phyloP scores from a whole-genome alignment of 2,888 invertebrate species.

The Sisyra nigra region DNA sequence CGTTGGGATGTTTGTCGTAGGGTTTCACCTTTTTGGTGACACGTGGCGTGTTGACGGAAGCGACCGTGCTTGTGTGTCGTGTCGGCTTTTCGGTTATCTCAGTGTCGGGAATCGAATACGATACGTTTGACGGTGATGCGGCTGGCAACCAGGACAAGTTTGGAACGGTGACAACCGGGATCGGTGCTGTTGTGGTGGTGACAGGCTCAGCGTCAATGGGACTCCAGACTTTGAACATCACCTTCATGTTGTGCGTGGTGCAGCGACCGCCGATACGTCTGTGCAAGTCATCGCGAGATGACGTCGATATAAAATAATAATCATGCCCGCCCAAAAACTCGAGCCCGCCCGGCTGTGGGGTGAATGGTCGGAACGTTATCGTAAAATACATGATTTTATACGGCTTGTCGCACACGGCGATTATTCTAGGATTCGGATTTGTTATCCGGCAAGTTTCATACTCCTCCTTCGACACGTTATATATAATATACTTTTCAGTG shows the following conservation, averaged over 20 bases:
- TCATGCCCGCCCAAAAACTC: conserved; percentile 90
- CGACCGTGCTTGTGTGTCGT: conserved; percentile 18
- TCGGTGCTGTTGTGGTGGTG: conserved; percentile 20
- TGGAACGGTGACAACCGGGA: conserved; percentile 19
- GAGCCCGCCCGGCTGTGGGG: conserved; percentile 85
- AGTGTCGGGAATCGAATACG: conserved; percentile 30
- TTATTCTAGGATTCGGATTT: conserved; percentile 82
- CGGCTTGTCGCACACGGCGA: conserved; percentile 92
- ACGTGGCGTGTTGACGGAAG: conserved; percentile 33
- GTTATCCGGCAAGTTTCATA: conserved; percentile 93
- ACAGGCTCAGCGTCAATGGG: conserved; percentile 41
- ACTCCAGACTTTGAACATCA: conserved; percentile 84
- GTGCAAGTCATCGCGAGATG: conserved; percentile 81
- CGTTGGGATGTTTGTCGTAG: conserved; percentile 73
- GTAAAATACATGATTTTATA: conserved; percentile 90
- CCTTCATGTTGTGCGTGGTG: conserved; percentile 87
- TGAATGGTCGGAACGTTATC: conserved; percentile 90
- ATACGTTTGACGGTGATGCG: conserved; percentile 27
- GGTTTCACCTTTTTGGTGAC: conserved; percentile 48
- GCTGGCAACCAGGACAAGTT: conserved; percentile 20
- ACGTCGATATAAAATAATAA: conserved; percentile 86
- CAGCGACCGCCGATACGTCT: conserved; percentile 86
- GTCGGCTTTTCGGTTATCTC: conserved; percentile 25
- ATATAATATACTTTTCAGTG: conserved; percentile 89
- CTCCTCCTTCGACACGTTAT: conserved; percentile 92